These are phyloP conservation scores for Sebastes baramenuke DNA, from an alignment of 2,797 vertebrate species.

Conservation along the genomic window DNA sequence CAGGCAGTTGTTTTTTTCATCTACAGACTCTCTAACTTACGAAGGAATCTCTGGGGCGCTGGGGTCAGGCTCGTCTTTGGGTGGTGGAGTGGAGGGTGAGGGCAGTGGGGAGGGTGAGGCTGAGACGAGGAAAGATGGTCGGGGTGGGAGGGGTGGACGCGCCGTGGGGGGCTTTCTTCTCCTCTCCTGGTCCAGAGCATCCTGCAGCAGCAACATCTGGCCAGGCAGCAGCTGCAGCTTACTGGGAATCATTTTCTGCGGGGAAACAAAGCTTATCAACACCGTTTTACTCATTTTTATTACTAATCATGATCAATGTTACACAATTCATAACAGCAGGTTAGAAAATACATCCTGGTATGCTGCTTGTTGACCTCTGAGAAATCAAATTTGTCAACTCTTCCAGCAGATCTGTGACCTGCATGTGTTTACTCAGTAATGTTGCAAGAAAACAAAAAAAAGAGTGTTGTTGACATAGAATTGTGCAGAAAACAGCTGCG, in stretches of 20 bases:
- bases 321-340: neutral
- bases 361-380: neutral
- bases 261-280: neutral
- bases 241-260: slow-evolving; percentile 70
- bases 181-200: slow-evolving; percentile 60
- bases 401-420: neutral
- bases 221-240: slow-evolving; percentile 74
- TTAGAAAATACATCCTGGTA: neutral
- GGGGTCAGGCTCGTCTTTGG: neutral
- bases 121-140: neutral
- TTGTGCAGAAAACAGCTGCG: neutral
- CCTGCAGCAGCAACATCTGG: slow-evolving; percentile 64
- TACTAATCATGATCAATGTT: neutral
- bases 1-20: neutral
- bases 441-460: neutral
- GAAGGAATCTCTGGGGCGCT: slow-evolving; percentile 1
- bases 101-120: accelerated
- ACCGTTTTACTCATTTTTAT: neutral
- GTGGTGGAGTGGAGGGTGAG: accelerated
- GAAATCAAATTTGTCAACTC: neutral
- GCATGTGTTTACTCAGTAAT: neutral
- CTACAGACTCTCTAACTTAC: slow-evolving; percentile 49
- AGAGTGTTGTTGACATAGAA: too few species aligned
- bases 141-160: slow-evolving; percentile 37
- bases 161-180: neutral